Conservation (phyloP, 2,797 vertebrate genomes). For the Buphagus erythrorhynchus region DNA sequence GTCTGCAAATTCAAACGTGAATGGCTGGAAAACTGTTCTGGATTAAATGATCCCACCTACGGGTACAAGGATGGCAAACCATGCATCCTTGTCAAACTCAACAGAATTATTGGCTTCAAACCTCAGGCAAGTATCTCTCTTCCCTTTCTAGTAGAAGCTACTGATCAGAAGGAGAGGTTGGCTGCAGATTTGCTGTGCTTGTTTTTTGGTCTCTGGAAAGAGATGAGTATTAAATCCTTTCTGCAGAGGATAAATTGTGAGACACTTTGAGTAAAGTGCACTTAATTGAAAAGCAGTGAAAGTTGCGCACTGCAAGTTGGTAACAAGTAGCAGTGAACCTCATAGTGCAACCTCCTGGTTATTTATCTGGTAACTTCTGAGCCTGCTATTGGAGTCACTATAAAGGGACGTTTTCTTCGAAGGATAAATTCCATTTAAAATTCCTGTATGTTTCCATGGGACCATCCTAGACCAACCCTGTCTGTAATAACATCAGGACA, state of each 20-base stretch:
- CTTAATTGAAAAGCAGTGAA: neutral
- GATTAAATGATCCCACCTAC: constrained; percentile 64
- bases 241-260: neutral
- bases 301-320: neutral
- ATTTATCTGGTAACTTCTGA: neutral
- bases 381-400: neutral
- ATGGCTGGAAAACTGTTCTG: constrained; percentile 86
- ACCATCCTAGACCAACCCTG: neutral
- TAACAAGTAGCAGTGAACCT: neutral
- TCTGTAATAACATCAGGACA: neutral
- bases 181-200: neutral
- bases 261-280: neutral
- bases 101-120: constrained; percentile 91
- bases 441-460: neutral
- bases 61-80: constrained; percentile 89
- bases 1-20: constrained; percentile 84
- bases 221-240: neutral
- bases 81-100: constrained; percentile 93
- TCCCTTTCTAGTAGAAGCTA: neutral
- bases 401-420: neutral
- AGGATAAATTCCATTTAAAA: neutral
- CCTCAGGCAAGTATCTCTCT: constrained; percentile 82
- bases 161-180: neutral
- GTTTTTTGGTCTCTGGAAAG: neutral
- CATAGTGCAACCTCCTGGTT: neutral